Evolutionary conservation across 1,140 invertebrate genomes (phyloP).

Genomic region (Hetaerina americana): DNA sequence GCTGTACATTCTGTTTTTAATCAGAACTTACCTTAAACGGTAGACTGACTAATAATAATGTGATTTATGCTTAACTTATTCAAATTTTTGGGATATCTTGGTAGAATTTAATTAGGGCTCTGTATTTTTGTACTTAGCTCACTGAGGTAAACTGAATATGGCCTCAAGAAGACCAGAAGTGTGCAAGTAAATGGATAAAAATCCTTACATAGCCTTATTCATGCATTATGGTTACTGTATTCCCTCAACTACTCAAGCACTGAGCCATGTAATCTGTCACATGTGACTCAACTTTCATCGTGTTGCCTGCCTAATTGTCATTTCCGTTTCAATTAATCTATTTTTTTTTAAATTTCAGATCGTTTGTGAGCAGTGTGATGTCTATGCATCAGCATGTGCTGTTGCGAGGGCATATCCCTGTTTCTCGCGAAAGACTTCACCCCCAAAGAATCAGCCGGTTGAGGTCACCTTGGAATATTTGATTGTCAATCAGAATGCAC

Average conservation of each 20-base stretch:
- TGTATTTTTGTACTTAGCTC: no score
- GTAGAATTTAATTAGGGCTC: no score
- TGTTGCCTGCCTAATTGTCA: neutral
- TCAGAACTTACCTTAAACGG: no score
- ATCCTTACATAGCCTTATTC: neutral
- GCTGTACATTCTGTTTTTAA: no score
- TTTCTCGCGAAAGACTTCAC: slow-evolving; percentile 48
- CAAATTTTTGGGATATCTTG: no score
- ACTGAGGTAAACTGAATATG: no score
- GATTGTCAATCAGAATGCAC: slow-evolving; percentile 10
- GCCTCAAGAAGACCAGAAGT: no score
- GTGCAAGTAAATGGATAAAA: no score
- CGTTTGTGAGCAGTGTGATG: slow-evolving; percentile 61
- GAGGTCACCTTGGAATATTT: slow-evolving; percentile 19
- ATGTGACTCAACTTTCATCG: neutral
- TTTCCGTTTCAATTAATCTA: neutral
- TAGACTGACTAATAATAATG: no score
- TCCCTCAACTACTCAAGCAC: no score
- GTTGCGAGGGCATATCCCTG: slow-evolving; percentile 65
- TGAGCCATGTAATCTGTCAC: neutral
- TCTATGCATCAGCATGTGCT: slow-evolving; percentile 63
- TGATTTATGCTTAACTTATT: no score
- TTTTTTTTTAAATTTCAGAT: slow-evolving; percentile 38
- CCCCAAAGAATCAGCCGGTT: neutral
- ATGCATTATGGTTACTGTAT: no score